Percentiles rank a stretch among this genome's conserved stretches.
These are phyloP conservation scores for Pegoplata infirma DNA, from an alignment of 2,888 invertebrate species.

Conservation along the genomic window DNA sequence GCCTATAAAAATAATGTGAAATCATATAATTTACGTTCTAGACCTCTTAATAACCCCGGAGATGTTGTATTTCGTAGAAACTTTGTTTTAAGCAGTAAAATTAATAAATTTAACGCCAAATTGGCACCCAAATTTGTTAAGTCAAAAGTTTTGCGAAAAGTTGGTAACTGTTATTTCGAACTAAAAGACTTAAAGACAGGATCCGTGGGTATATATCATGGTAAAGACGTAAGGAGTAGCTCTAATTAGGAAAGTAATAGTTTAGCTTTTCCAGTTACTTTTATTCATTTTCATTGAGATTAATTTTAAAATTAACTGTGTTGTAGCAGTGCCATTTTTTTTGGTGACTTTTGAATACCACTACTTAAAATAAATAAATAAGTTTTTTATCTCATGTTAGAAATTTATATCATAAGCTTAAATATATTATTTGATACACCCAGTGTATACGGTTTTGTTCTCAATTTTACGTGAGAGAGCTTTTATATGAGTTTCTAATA, in stretches of 20 bases:
- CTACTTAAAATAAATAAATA: too few relatives aligned
- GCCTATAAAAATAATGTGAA: not conserved
- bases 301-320: slow-evolving; percentile 8
- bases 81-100: slow-evolving; percentile 17
- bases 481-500: too few relatives aligned
- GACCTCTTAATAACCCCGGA: not conserved
- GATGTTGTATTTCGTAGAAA: slow-evolving; percentile 36
- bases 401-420: too few relatives aligned
- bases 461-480: too few relatives aligned
- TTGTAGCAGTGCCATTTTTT: too few relatives aligned
- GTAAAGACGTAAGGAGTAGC: not conserved
- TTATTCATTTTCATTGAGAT: not conserved
- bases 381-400: too few relatives aligned
- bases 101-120: slow-evolving; percentile 31
- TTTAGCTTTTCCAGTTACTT: slow-evolving; percentile 1
- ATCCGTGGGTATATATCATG: not conserved
- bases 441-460: too few relatives aligned
- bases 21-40: not conserved
- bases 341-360: too few relatives aligned
- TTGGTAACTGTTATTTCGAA: slow-evolving; percentile 8
- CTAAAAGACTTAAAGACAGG: not conserved
- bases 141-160: not conserved
- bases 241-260: not conserved
- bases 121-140: slow-evolving; percentile 31
- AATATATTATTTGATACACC: too few relatives aligned